Base-by-base conservation (phyloP, 64 coral and sea anemone genomes). In the Hydrozoanthus tunicans region DNA sequence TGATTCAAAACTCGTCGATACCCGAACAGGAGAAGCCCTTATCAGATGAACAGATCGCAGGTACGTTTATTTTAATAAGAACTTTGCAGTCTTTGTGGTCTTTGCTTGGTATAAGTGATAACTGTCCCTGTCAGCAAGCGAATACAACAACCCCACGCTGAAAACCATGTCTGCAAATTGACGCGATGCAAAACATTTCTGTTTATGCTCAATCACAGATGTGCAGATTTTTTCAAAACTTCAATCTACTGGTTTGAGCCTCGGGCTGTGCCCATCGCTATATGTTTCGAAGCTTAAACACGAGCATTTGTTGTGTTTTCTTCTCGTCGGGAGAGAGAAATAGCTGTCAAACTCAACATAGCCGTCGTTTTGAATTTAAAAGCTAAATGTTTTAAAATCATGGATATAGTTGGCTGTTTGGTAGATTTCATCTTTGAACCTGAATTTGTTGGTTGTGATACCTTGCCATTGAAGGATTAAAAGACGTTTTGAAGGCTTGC, bases 41-140 rank as follows among this genome's bases (percentile, higher is more conserved):
- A 56, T 88, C 84, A 58, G 84, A 88, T 59, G 84, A 88, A 74
- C 84, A 88, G 57, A 70, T 88, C 56, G 84, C 84, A 59, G 84
- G 84, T 88, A 88, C 54, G 68, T 75, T 88, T 88, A 43, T 58
- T 14, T 26, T 14, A 59, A 12, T 5, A 59, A 9, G 11, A 60
- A 27, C 12, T 54, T n/a, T 43, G 58, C 1, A 32, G 55, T 6
- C 23, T 74, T 60, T 74, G 56, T 59, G 56, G 12, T 73, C 11
- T 60, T 43, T n/a, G 4, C 25, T 13, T 60, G 6, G 43, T 86
- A 68, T 25, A 81, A 25, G 10, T 62, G 55, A 61, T 27, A 88
- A 74, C 51, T 73, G 7, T 72, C 15, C 15, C 54, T 69, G 7
- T 43, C 51, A 24, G 26, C 25, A 59, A 32, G 6, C 14, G 25